Conservation (phyloP, 2,113 vertebrate genomes). For the Neogobius melanostomus region DNA sequence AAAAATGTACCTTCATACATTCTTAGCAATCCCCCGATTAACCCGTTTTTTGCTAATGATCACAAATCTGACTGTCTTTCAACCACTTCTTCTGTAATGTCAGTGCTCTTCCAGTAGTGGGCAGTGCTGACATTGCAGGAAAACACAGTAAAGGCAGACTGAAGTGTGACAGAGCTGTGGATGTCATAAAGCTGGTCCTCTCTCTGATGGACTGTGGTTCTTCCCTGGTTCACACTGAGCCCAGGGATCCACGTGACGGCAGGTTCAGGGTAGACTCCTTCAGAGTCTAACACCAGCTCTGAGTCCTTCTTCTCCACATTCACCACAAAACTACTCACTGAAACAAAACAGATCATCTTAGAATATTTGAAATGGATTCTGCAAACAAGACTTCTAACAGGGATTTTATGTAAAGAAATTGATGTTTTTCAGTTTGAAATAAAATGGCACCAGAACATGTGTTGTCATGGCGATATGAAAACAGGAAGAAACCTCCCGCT, state of each 20-base stretch:
- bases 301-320: slow-evolving; percentile 22
- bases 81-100: neutral
- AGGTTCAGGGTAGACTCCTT: slow-evolving; percentile 52
- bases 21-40: too few species aligned
- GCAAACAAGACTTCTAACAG: too few species aligned
- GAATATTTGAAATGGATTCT: too few species aligned
- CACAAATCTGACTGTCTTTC: too few species aligned
- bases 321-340: slow-evolving; percentile 18
- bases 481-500: too few species aligned
- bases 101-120: slow-evolving; percentile 10
- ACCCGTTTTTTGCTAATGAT: too few species aligned
- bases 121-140: slow-evolving; percentile 35
- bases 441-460: too few species aligned
- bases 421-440: too few species aligned
- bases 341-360: neutral
- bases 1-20: too few species aligned
- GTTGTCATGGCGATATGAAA: too few species aligned
- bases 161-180: slow-evolving; percentile 15
- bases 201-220: neutral
- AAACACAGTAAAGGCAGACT: too few species aligned
- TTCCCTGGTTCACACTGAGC: neutral
- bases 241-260: slow-evolving; percentile 47
- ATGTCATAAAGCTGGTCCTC: slow-evolving; percentile 48
- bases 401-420: too few species aligned
- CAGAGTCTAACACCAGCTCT: slow-evolving; percentile 52